Evolutionary conservation across 1,140 invertebrate genomes (phyloP), one percentile per base, ranked within the genome.

Genomic region (Phortica variegata): DNA sequence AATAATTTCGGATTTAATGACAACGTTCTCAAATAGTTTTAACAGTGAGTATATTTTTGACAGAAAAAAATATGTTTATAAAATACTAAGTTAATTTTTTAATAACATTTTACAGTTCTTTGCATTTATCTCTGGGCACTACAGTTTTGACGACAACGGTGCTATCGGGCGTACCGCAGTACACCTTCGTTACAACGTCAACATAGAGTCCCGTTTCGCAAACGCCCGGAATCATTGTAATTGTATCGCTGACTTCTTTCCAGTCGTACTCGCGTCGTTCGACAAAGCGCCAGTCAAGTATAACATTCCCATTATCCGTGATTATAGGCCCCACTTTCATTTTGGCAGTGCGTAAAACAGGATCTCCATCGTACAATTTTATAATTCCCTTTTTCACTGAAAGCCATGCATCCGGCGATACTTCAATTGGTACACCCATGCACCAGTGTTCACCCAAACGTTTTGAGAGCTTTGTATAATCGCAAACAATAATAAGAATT

Each of bases 231-330:
- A 96, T 91, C 73, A 86, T 78, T 56, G 85, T 84, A 21, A 98
- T 81, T 53, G 79, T 76, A 37, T 66, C 77, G 70, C 93, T 88
- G 5, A 93, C 79, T 55, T 79, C 58, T 7, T 80, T 73, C 91
- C 93, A 97, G 65, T 91, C 79, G 5, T 47, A 54, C 10, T 82
- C 72, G 36, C 80, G 76, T 50, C 83, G 74, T 36, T 82, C 77
- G 18, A 84, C 82, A 79, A 96, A 93, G 48, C 84, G 78, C 91
- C 94, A 98, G 75, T 98, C 95, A 3, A 98, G 65, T 45, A 98
- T 88, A 72, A 97, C 95, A 79, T 97, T 97, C 13, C 93, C 91
- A 84, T 97, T 97, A 75, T 98, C 95, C 12, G 95, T 97, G 5
- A 98, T 84, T 18, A 96, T 85, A 36, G 95, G 95, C 34, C 95